Conservation (phyloP, 2,797 vertebrate genomes). For the Arctocebus calabarensis region DNA sequence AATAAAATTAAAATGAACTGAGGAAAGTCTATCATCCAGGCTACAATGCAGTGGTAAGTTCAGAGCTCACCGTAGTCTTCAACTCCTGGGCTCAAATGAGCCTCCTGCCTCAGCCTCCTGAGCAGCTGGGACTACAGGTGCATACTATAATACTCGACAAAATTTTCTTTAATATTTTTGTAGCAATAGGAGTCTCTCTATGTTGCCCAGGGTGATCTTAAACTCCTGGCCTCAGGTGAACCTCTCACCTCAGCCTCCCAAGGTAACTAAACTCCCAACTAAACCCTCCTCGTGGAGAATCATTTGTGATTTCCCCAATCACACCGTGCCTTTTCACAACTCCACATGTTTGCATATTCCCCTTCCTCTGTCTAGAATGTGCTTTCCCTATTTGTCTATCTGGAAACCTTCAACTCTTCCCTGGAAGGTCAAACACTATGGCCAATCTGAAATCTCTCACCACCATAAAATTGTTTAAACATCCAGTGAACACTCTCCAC, state of each 20-base stretch:
- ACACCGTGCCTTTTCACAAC: not conserved
- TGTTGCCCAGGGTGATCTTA: not conserved
- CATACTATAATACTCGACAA: not conserved
- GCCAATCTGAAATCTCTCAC: not conserved
- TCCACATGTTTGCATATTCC: not conserved
- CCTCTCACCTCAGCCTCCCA: not conserved
- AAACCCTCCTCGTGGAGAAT: not conserved
- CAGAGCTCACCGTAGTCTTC: not conserved
- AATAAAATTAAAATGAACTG: too few species aligned
- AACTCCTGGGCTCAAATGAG: not conserved
- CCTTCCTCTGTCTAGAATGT: not conserved
- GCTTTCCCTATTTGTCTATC: not conserved
- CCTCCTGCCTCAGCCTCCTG: not conserved
- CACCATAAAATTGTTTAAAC: not conserved
- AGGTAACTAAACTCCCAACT: not conserved
- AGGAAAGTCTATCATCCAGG: not conserved
- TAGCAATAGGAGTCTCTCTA: not conserved
- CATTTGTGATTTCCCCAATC: too few species aligned
- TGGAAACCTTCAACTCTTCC: not conserved
- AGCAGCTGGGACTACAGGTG: not conserved
- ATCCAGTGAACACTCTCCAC: not conserved
- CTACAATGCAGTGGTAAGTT: not conserved
- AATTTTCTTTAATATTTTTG: not conserved
- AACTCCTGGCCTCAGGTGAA: not conserved
- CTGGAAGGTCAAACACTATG: not conserved